Evolutionary conservation across 1,140 invertebrate genomes (phyloP).

Genomic region (Pantala flavescens): DNA sequence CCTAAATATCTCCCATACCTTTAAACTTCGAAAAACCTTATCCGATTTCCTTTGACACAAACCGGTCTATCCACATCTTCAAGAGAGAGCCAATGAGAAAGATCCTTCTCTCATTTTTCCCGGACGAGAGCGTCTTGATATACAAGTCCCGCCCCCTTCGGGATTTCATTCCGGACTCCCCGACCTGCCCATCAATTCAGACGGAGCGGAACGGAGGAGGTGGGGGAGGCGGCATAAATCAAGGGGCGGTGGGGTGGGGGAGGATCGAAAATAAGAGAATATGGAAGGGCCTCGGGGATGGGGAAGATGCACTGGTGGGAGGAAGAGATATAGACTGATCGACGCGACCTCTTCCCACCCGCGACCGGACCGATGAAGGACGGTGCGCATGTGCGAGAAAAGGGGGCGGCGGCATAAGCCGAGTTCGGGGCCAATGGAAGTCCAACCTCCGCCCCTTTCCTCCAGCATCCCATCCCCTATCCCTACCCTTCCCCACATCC

Average conservation of each 20-base stretch:
- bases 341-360: neutral
- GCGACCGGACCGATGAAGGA: neutral
- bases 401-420: neutral
- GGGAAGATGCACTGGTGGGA: neutral
- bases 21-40: neutral
- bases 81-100: neutral
- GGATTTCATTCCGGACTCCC: neutral
- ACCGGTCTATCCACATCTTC: constrained; percentile 4
- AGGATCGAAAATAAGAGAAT: neutral
- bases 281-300: neutral
- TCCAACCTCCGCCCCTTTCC: neutral
- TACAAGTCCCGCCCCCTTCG: neutral
- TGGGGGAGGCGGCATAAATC: neutral
- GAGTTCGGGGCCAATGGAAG: neutral
- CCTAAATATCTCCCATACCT: too few relatives aligned
- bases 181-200: constrained; percentile 2
- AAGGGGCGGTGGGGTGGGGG: neutral
- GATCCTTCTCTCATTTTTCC: neutral
- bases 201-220: neutral
- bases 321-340: neutral
- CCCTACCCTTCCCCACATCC: neutral
- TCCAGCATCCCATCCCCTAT: neutral
- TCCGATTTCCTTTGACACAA: neutral
- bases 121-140: neutral
- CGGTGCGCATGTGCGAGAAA: neutral